phyloP scores from a whole-genome alignment of 2,113 vertebrate genomes.

The Ammodytes dubius region DNA sequence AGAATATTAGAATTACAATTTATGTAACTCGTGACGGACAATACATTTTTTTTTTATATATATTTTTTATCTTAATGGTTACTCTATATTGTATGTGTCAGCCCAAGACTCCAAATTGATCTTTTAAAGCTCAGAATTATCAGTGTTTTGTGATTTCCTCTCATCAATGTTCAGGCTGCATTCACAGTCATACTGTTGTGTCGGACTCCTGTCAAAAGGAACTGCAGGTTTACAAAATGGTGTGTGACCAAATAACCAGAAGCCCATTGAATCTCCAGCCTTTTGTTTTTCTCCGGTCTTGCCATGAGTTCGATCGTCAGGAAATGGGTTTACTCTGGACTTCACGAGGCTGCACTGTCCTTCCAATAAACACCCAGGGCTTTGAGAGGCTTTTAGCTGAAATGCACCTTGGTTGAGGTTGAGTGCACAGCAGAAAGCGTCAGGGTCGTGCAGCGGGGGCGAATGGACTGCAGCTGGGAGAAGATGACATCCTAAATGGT shows the following conservation, averaged over 20 bases:
- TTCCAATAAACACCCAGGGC: conserved; percentile 65
- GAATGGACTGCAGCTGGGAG: conserved; percentile 58
- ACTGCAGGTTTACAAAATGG: conserved; percentile 42
- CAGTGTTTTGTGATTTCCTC: not conserved
- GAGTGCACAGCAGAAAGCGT: conserved; percentile 60
- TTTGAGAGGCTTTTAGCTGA: conserved; percentile 67
- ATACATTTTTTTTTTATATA: too few species aligned
- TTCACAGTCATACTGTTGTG: not conserved
- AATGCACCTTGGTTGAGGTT: conserved; percentile 67
- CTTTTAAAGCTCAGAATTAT: conserved; percentile 13
- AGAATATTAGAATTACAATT: not conserved
- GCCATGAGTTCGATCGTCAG: conserved; percentile 40
- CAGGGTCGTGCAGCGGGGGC: conserved; percentile 47
- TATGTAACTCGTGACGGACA: too few species aligned
- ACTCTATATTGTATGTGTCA: not conserved
- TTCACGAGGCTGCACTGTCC: conserved; percentile 56
- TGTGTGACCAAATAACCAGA: conserved; percentile 36
- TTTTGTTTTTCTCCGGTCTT: conserved; percentile 55
- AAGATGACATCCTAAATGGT: conserved; percentile 68
- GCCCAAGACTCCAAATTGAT: not conserved
- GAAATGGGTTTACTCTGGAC: conserved; percentile 64
- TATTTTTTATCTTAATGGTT: not conserved
- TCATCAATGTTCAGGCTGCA: not conserved
- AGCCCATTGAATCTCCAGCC: conserved; percentile 40
- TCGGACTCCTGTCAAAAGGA: conserved; percentile 28